A percentile compares a stretch with the other conserved stretches of the same genome.
phyloP scores from a whole-genome alignment of 2,888 invertebrate species.

The Bellardia bayeri region DNA sequence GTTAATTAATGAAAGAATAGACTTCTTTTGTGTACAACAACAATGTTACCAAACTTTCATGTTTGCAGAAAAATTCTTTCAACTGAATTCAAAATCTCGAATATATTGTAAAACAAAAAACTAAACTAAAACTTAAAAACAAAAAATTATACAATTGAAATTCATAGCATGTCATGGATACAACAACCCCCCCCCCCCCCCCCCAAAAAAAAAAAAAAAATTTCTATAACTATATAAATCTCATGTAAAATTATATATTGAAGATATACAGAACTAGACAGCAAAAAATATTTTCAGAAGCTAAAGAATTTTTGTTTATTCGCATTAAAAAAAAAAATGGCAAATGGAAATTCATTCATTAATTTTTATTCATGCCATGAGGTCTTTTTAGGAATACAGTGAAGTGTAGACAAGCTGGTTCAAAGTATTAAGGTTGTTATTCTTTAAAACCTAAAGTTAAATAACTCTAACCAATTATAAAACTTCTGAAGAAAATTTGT shows the following conservation, averaged over 20 bases:
- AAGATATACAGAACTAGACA: background rate
- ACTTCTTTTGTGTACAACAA: background rate
- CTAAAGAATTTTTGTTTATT: constrained; percentile 9
- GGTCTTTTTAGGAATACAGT: background rate
- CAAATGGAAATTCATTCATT: constrained; percentile 21
- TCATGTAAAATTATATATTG: constrained; percentile 24
- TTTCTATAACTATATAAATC: background rate
- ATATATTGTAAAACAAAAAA: constrained; percentile 7
- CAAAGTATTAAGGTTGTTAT: no score
- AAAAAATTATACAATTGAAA: constrained; percentile 61
- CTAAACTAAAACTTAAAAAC: constrained; percentile 9
- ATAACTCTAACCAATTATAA: no score
- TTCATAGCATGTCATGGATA: constrained; percentile 65
- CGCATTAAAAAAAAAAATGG: background rate
- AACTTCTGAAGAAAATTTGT: no score
- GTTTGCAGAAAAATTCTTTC: background rate
- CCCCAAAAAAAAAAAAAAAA: constrained; percentile 18
- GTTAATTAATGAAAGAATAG: constrained; percentile 13
- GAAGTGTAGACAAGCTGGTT: background rate
- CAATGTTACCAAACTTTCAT: constrained; percentile 26
- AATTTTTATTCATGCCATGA: background rate
- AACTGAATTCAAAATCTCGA: constrained; percentile 47
- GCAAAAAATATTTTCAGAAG: background rate
- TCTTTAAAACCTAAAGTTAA: no score
- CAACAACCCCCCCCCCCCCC: background rate